Conservation (phyloP, 2,888 invertebrate genomes). For the Brachypterus glaber region DNA sequence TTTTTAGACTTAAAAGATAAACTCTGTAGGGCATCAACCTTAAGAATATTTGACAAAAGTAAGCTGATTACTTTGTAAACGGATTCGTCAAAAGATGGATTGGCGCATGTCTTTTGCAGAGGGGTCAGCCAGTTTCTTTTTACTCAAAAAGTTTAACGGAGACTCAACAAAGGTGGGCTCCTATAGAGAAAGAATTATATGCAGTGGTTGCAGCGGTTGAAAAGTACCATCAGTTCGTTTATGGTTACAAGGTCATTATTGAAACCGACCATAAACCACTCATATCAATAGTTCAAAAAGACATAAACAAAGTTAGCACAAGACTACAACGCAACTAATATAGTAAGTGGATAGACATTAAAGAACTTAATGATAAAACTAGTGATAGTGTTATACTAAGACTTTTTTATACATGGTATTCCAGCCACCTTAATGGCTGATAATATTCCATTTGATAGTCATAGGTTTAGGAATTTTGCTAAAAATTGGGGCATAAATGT, state of each 20-base stretch:
- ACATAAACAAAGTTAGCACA: background rate
- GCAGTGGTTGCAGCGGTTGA: constrained; percentile 10
- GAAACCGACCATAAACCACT: constrained; percentile 15
- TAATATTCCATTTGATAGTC: constrained; percentile 17
- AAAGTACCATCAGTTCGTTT: constrained; percentile 13
- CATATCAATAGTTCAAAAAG: constrained; percentile 10
- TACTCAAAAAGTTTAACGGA: constrained; percentile 6
- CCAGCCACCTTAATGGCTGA: constrained; percentile 15
- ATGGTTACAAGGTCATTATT: constrained; percentile 6
- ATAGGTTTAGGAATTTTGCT: no score
- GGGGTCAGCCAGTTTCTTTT: constrained; percentile 5
- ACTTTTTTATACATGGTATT: constrained; percentile 13
- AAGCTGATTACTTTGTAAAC: constrained; percentile 5
- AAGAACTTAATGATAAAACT: constrained; percentile 16
- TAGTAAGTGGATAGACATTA: constrained; percentile 21
- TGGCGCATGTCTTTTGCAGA: constrained; percentile 19
- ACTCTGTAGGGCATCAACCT: constrained; percentile 1
- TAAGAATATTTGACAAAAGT: constrained; percentile 5
- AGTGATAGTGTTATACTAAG: constrained; percentile 19
- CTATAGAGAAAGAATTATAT: constrained; percentile 13
- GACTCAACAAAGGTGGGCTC: constrained; percentile 9
- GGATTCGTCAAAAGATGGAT: constrained; percentile 16
- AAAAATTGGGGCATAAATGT: constrained; percentile 17
- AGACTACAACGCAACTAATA: constrained; percentile 13
- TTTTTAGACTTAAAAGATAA: constrained; percentile 2